Base-by-base conservation (phyloP, 2,113 vertebrate species). In the Notothenia coriiceps region DNA sequence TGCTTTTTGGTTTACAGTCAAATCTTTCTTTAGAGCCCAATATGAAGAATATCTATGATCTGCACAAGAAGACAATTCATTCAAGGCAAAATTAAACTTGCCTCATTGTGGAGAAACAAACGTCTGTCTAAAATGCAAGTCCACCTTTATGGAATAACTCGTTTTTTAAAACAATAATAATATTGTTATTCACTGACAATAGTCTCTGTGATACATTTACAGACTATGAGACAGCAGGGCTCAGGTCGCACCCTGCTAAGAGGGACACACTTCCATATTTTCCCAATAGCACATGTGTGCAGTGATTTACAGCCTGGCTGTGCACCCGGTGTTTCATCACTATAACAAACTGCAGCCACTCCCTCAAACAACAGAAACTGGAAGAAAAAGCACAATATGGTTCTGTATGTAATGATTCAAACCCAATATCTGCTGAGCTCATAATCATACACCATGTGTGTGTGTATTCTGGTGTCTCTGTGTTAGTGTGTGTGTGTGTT, bases 271-370 rank as follows among this genome's bases (percentile, higher is more conserved):
- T 65, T 75, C 47, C 22, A 77, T 65, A 79, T 83, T 84, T 60
- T 82, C 71, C 71, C 72, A 67, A 87, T 49, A 74, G 70, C 80
- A 66, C 68, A 82, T 86, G 71, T 83, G 88, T 76, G 69, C 54
- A 71, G 52, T 76, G 79, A 83, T 87, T 84, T 77, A 85, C 70
- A 65, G 20, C 2, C 51, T 88, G 88, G 85, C 80, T 10, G 1
- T 17, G 50, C 40, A 75, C 82, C 85, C 72, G 67, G 17, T 52
- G 70, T 88, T 88, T 80, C 85, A 87, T 90, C 85, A 88, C 12
- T 60, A 20, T 65, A 79, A 80, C 59, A 64, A 81, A 89, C 76
- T 76, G 83, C 82, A 76, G 84, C 69, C 71, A 44, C 80, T 82
- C 75, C 70, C 69, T 70, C 49, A 17, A 74, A 79, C 68, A 17